phyloP scores from a whole-genome alignment of 2,888 invertebrate species.

The Chouioia cunea region DNA sequence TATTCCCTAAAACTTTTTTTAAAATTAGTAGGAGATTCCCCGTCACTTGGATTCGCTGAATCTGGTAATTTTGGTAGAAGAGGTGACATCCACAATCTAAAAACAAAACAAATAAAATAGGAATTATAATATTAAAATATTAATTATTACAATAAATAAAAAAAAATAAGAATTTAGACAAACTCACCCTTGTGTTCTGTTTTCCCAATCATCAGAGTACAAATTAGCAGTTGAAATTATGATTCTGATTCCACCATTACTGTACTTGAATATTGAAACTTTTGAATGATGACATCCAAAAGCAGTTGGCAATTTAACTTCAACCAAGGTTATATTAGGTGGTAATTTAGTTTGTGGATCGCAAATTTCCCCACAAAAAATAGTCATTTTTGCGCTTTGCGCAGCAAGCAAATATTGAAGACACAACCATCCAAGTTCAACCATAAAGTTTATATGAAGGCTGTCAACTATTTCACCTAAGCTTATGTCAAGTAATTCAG shows the following conservation, averaged over 20 bases:
- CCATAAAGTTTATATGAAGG: constrained; percentile 94
- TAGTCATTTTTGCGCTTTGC: constrained; percentile 71
- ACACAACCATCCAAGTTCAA: constrained; percentile 89
- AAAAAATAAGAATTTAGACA: not conserved
- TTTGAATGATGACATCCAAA: constrained; percentile 71
- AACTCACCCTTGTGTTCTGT: constrained; percentile 88
- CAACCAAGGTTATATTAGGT: constrained; percentile 55
- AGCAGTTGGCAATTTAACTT: constrained; percentile 53
- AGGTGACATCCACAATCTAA: constrained; percentile 91
- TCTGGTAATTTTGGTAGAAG: constrained; percentile 76
- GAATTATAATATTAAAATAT: not conserved
- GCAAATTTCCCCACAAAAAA: constrained; percentile 54
- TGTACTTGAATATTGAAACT: constrained; percentile 88
- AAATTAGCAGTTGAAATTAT: constrained; percentile 94
- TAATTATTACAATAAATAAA: not conserved
- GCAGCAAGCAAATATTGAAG: constrained; percentile 86
- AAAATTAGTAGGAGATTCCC: constrained; percentile 88
- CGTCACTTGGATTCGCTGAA: constrained; percentile 71
- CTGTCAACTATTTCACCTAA: constrained; percentile 81
- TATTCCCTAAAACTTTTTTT: constrained; percentile 84
- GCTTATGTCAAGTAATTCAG: constrained; percentile 84
- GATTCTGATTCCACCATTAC: constrained; percentile 84
- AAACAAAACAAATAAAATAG: constrained; percentile 46
- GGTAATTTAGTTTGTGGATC: constrained; percentile 49
- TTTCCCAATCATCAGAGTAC: constrained; percentile 92